Evolutionary conservation across 2,113 vertebrate genomes (phyloP).

Genomic region (Cairina moschata): DNA sequence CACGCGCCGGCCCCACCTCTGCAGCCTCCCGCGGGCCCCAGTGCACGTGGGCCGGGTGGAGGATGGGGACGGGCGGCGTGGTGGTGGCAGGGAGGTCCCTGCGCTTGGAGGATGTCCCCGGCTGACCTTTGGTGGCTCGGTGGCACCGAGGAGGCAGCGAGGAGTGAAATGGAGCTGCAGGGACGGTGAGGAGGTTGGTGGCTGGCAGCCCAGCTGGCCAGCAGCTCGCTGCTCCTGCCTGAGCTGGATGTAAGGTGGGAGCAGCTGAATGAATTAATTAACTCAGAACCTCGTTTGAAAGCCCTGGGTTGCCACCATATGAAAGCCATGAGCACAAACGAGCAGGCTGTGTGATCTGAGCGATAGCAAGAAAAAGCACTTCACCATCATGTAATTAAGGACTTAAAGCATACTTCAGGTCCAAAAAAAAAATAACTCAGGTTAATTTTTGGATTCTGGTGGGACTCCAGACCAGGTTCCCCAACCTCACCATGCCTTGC

Average conservation of each 20-base stretch:
- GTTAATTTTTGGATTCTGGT: background rate
- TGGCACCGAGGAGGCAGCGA: background rate
- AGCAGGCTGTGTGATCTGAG: background rate
- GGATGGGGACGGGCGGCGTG: accelerated
- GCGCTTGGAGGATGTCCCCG: accelerated
- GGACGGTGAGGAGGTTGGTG: background rate
- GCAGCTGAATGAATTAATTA: background rate
- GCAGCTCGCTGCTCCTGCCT: background rate
- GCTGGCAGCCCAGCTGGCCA: background rate
- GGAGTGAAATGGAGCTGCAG: background rate
- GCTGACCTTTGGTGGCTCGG: accelerated
- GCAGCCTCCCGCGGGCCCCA: background rate
- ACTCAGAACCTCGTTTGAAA: background rate
- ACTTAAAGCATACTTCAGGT: background rate
- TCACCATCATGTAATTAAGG: background rate
- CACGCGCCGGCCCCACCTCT: background rate
- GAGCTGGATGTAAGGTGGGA: accelerated
- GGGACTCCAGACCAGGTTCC: background rate
- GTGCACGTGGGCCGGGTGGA: background rate
- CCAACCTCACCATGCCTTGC: background rate
- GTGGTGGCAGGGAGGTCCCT: background rate
- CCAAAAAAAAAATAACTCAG: background rate
- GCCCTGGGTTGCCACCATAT: background rate
- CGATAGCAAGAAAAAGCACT: background rate
- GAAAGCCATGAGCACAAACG: background rate